Evolutionary conservation across 2,888 invertebrate genomes (phyloP), one percentile per base, ranked within the genome.

Genomic region (Ashinkailepas kermadecensis): DNA sequence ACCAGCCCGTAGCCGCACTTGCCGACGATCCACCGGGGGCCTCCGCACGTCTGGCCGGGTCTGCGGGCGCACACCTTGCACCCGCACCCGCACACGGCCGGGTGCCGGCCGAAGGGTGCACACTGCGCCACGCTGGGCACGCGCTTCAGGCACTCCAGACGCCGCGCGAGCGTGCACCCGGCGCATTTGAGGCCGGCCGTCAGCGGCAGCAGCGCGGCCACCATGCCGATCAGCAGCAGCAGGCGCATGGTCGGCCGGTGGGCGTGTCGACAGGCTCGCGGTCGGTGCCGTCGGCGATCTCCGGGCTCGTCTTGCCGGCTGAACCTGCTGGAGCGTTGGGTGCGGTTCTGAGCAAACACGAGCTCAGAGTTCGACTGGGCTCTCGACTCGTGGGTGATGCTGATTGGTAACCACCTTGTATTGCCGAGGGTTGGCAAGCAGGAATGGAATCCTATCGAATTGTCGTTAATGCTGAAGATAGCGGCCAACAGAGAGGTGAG

Each of bases 1-100:
- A 80, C 81, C 74, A 84, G 81, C 0, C 83, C 83, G n/a, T 65
- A 67, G 4, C 83, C 83, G 81, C 84, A 84, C 82, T 83, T 78
- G 12, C 84, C 83, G 80, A 74, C 81, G 0, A 82, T 82, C 58
- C 59, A 65, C 82, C 82, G 83, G 8, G 83, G 83, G 0, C 83
- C 83, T 10, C 83, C 83, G 62, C 83, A 83, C 59, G 81, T 82
- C 65, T 65, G 23, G 9, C 65, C 65, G 18, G 18, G 65, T 13
- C 65, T 7, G 10, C 23, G 8, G 65, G 65, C 65, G 23, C 65
- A 65, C 23, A 65, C 65, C 65, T 23, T 8, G 23, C 65, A 65
- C 1, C 65, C 65, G 23, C 65, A 65, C 23, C 23, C 65, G 65
- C 65, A 65, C 1, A 65, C 23, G 1, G 10, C 23, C 12, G 7